phyloP scores from a whole-genome alignment of 2,888 invertebrate genomes.

The Hyles lineata region DNA sequence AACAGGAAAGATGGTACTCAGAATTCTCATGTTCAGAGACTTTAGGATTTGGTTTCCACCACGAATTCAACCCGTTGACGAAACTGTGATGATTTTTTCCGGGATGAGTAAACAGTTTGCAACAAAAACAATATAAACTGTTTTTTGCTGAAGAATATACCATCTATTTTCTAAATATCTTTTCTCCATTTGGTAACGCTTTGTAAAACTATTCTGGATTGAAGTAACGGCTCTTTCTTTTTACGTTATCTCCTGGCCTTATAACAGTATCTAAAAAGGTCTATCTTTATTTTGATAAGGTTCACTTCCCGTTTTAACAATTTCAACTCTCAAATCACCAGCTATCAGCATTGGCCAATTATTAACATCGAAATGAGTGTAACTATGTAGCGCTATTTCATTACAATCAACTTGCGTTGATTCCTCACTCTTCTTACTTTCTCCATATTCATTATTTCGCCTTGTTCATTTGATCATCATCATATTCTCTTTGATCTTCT shows the following conservation, averaged over 20 bases:
- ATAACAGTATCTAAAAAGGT: no score
- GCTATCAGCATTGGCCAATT: no score
- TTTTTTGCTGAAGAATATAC: background rate
- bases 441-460: no score
- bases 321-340: no score
- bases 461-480: no score
- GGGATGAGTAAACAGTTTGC: background rate
- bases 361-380: no score
- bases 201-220: background rate
- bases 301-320: no score
- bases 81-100: background rate
- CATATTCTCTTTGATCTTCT: no score
- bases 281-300: no score
- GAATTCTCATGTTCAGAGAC: background rate
- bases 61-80: background rate
- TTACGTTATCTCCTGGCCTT: background rate
- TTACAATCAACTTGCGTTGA: no score
- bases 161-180: background rate
- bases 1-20: background rate
- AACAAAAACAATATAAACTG: background rate
- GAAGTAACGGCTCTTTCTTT: background rate
- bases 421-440: no score
- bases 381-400: no score
- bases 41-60: constrained; percentile 6
- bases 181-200: background rate